These are phyloP conservation scores for Aphidius gifuensis DNA, from an alignment of 1,140 invertebrate genomes.

Conservation along the genomic window DNA sequence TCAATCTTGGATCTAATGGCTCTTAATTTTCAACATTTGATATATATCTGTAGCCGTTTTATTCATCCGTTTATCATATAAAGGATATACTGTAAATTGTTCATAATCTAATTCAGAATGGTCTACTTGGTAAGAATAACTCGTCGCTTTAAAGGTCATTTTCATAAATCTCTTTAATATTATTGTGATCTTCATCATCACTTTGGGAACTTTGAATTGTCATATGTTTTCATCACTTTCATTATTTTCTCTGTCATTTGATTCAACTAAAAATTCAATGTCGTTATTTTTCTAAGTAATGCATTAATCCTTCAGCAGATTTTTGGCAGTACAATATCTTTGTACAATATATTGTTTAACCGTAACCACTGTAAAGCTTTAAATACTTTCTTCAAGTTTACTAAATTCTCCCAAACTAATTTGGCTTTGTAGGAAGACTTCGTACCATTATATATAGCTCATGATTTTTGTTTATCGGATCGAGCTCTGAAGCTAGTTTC, in stretches of 20 bases:
- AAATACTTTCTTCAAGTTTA: conserved; percentile 8
- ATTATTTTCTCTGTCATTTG: too few relatives aligned
- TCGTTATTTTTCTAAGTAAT: too few relatives aligned
- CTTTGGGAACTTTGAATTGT: too few relatives aligned
- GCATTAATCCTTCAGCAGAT: too few relatives aligned
- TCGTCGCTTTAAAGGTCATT: too few relatives aligned
- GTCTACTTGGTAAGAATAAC: too few relatives aligned
- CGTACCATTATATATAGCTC: background rate
- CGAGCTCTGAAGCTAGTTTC: conserved; percentile 5
- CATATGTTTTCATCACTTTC: too few relatives aligned
- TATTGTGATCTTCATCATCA: too few relatives aligned
- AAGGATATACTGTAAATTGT: conserved; percentile 37
- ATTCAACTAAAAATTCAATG: too few relatives aligned
- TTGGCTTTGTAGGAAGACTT: conserved; percentile 4
- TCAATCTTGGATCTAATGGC: conserved; percentile 30
- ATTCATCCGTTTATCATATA: conserved; percentile 36
- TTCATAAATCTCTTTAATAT: too few relatives aligned
- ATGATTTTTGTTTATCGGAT: conserved; percentile 12
- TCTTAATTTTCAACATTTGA: conserved; percentile 38
- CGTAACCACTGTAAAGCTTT: conserved; percentile 4
- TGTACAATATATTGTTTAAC: conserved; percentile 3
- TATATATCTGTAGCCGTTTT: conserved; percentile 31
- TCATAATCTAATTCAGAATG: conserved; percentile 31
- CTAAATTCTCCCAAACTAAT: conserved; percentile 9
- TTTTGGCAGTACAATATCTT: background rate